Conservation (phyloP, 2,113 vertebrate species). For the Taxidea taxus region DNA sequence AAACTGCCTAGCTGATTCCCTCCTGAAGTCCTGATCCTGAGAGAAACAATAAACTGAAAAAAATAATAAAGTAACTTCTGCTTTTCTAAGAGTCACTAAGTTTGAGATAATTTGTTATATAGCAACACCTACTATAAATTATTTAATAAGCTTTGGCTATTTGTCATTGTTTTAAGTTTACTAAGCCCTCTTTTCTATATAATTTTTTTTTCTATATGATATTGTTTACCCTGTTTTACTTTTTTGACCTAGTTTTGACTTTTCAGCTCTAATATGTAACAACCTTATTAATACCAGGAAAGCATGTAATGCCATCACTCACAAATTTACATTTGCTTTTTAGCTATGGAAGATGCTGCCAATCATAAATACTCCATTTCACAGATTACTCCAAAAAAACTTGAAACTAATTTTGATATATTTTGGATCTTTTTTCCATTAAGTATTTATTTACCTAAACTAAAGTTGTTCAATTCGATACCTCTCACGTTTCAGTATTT, state of each 20-base stretch:
- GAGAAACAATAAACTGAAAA: neutral
- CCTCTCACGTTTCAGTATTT: neutral
- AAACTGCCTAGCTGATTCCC: neutral
- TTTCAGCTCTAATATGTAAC: constrained; percentile 13
- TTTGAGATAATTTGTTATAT: neutral
- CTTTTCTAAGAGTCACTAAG: constrained; percentile 23
- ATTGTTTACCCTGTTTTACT: constrained; percentile 2
- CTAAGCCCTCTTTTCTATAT: neutral
- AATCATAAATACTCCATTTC: constrained; percentile 10
- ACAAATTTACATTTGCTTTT: neutral
- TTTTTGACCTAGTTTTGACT: neutral
- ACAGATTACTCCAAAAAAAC: constrained; percentile 2
- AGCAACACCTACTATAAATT: neutral
- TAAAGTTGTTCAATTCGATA: constrained; percentile 4
- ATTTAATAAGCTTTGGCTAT: constrained; percentile 14
- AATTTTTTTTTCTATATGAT: neutral
- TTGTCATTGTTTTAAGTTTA: constrained; percentile 7
- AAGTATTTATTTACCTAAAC: neutral
- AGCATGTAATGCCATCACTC: neutral
- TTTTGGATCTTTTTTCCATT: neutral
- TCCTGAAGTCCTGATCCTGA: neutral
- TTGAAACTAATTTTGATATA: neutral
- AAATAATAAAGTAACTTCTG: neutral
- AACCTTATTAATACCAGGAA: constrained; percentile 24
- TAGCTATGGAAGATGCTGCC: neutral